phyloP scores from a whole-genome alignment of 1,140 invertebrate genomes.

The Cydia fagiglandana region DNA sequence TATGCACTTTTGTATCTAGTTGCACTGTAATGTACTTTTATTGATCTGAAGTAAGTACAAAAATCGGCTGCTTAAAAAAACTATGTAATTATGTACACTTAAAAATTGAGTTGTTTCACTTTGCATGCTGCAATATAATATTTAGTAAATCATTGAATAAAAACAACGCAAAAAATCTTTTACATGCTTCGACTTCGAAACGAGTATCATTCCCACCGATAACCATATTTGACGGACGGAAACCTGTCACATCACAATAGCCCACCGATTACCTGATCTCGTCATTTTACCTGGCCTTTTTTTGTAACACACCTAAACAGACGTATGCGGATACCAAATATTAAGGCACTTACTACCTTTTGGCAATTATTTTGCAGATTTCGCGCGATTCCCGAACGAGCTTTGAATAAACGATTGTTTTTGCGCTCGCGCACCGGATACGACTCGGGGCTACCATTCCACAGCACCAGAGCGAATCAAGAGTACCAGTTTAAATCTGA shows the following conservation, averaged over 20 bases:
- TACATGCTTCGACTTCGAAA: too few species aligned
- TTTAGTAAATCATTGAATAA: too few species aligned
- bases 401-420: slow-evolving; percentile 71
- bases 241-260: slow-evolving; percentile 27
- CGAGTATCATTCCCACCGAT: background rate
- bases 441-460: slow-evolving; percentile 40
- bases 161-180: too few species aligned
- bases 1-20: too few species aligned
- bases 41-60: too few species aligned
- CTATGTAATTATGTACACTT: too few species aligned
- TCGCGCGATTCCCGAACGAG: slow-evolving; percentile 49
- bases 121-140: too few species aligned
- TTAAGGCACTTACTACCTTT: background rate
- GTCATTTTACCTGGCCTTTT: slow-evolving; percentile 7
- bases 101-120: too few species aligned
- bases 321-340: background rate
- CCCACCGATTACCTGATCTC: slow-evolving; percentile 16
- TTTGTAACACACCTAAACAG: background rate
- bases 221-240: slow-evolving; percentile 2
- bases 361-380: background rate
- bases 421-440: slow-evolving; percentile 74
- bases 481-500: background rate
- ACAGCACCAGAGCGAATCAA: background rate
- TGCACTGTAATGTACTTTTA: too few species aligned
- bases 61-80: too few species aligned